Evolutionary conservation across 2,888 invertebrate species (phyloP), one percentile per base, ranked within the genome.

Genomic region (Sphecodes monilicornis): DNA sequence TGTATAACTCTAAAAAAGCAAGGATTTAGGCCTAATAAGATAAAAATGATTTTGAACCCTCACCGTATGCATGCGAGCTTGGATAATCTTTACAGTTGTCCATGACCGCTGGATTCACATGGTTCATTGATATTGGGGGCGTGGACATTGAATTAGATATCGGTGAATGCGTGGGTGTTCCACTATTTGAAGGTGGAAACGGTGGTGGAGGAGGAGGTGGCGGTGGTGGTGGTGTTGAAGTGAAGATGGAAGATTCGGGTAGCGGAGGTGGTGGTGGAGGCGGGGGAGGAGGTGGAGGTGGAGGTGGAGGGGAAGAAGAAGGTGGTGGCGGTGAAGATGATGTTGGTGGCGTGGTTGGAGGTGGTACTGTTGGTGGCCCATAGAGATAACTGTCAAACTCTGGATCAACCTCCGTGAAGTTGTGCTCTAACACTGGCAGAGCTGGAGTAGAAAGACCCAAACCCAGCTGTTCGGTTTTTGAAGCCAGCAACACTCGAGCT

Each of bases 401-500:
- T 41, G 96, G 96, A 93, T 97, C 97, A 13, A 97, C 96, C 93
- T 98, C 98, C 75, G 97, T 98, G 90, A 98, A 98, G 93, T 97
- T 97, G 94, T 98, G 98, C 32, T 96, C 96, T 57, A 97, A 95
- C 2, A 98, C 96, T 4, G 97, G 96, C 85, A 97, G 95, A 1
- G 96, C 95, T 3, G 97, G 97, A 18, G 97, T 97, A 0, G 97
- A 96, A 29, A 98, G 94, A 0, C 97, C 97, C 75, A 98, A 96
- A 50, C 97, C 97, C 80, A 98, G 95, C 91, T 97, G 97, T 74
- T 96, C 96, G 0, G 98, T 97, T 93, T 97, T 97, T 90, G 97
- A 97, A 88, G 98, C 98, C 70, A 98, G 96, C 86, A 98, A 95
- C 78, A 98, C 97, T 74, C 98, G 96, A 0, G 98, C 98, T 18